Base-by-base conservation (phyloP, 2,888 invertebrate species). In the Coelinius sp. region DNA sequence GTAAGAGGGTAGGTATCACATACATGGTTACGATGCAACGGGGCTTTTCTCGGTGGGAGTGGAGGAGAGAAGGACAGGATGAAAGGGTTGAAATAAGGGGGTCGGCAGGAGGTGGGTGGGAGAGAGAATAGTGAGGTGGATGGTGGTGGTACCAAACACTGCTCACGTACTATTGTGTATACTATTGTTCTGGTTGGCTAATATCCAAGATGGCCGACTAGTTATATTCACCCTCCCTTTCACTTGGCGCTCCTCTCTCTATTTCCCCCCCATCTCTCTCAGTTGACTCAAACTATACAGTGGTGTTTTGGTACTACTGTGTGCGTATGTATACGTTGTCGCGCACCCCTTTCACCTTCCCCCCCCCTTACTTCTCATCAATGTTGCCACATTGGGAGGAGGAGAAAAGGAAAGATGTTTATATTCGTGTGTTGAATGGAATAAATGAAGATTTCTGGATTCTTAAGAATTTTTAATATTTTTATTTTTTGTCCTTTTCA, bases 131-230 rank as follows among this genome's bases (percentile, higher is more conserved):
- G 41, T n/a, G 41, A 41, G 41, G 41, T n/a, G 41, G 49, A 41
- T 7, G 73, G 49, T 71, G 68, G 70, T 56, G 64, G 31, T 81
- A 81, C 82, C 82, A 81, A 84, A 85, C 83, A 81, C 79, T 79
- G 81, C 78, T 82, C 83, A 79, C 82, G 79, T 82, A 84, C 85
- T 83, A 84, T 86, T 84, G 84, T 85, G 83, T 84, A 84, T 84
- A 84, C 84, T 84, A 87, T 87, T 86, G 86, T 86, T 86, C 86
- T 84, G 86, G 82, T 86, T 85, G 86, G 86, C 86, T 86, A 86
- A 86, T 87, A 86, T 86, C 85, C 86, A 87, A 85, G 82, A 86
- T 87, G 86, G 86, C 86, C 82, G 85, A 78, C 82, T 82, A 80
- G 85, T 86, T 85, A 84, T 83, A 84, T 80, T 77, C 81, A 74